These are phyloP conservation scores for Caenorhabditis sp. DNA, from an alignment of 2,888 invertebrate genomes.

Conservation along the genomic window DNA sequence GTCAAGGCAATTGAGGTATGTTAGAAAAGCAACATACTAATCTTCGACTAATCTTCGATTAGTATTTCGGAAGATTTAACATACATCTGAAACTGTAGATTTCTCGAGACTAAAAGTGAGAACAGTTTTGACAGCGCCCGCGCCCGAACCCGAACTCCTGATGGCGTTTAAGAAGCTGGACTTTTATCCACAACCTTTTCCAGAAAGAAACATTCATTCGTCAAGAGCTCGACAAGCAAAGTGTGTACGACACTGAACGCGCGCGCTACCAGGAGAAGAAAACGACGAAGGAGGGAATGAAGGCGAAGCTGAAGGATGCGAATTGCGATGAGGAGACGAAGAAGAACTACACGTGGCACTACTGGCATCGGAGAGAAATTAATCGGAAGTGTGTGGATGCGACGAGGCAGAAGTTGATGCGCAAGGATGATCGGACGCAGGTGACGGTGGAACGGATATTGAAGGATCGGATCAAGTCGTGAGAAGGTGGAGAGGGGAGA, in stretches of 20 bases:
- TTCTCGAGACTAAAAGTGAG: too few species aligned
- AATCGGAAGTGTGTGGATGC: slow-evolving; percentile 22
- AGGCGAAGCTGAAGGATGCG: slow-evolving; percentile 8
- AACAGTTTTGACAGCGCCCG: too few species aligned
- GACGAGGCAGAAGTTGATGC: slow-evolving; percentile 12
- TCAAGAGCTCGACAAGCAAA: background rate
- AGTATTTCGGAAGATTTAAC: too few species aligned
- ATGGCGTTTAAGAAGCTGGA: too few species aligned
- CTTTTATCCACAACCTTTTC: too few species aligned
- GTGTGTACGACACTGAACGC: background rate
- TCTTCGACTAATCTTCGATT: too few species aligned
- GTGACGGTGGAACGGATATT: background rate
- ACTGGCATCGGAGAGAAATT: background rate
- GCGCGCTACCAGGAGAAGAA: background rate
- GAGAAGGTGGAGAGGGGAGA: background rate
- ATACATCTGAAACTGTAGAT: background rate
- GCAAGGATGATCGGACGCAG: background rate
- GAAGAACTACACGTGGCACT: background rate
- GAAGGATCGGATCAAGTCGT: slow-evolving; percentile 15
- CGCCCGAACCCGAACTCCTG: too few species aligned
- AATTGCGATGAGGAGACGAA: background rate
- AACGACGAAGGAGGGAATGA: background rate
- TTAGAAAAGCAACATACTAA: too few species aligned
- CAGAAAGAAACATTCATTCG: slow-evolving; percentile 12
- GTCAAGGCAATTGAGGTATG: slow-evolving; percentile 25